These are phyloP conservation scores for Strigops habroptila DNA, from an alignment of 2,113 vertebrate genomes.

Conservation along the genomic window DNA sequence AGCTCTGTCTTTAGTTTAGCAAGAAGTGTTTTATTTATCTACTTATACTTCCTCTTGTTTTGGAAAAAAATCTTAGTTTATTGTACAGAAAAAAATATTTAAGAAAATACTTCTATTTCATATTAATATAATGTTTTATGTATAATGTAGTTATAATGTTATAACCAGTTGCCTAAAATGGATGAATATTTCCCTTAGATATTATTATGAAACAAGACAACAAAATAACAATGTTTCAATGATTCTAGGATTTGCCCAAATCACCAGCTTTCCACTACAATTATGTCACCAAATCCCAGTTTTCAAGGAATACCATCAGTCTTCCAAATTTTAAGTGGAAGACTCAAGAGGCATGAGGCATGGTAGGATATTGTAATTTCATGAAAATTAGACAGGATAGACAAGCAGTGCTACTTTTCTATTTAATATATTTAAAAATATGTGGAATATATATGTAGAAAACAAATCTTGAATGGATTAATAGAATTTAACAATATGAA, in stretches of 20 bases:
- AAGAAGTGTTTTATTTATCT: not conserved
- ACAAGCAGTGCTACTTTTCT: not conserved
- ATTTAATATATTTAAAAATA: not conserved
- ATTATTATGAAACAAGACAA: not conserved
- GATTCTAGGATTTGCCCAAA: not conserved
- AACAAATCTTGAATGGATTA: not conserved
- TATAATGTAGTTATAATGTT: not conserved
- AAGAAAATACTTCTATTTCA: not conserved
- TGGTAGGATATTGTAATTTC: not conserved
- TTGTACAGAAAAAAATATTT: not conserved
- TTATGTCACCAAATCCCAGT: not conserved
- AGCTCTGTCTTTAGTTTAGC: not conserved
- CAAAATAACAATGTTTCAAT: not conserved
- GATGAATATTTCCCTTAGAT: not conserved
- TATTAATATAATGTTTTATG: not conserved
- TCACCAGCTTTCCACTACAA: not conserved
- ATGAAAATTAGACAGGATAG: not conserved
- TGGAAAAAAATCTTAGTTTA: not conserved
- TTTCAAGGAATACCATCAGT: not conserved
- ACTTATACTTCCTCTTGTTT: not conserved
- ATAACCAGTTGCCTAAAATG: not conserved
- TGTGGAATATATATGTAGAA: not conserved
- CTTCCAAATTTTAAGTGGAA: not conserved
- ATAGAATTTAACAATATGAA: not conserved
- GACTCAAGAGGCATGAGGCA: not conserved